phyloP scores from a whole-genome alignment of 1,140 invertebrate species.

The Kradibia gibbosae region DNA sequence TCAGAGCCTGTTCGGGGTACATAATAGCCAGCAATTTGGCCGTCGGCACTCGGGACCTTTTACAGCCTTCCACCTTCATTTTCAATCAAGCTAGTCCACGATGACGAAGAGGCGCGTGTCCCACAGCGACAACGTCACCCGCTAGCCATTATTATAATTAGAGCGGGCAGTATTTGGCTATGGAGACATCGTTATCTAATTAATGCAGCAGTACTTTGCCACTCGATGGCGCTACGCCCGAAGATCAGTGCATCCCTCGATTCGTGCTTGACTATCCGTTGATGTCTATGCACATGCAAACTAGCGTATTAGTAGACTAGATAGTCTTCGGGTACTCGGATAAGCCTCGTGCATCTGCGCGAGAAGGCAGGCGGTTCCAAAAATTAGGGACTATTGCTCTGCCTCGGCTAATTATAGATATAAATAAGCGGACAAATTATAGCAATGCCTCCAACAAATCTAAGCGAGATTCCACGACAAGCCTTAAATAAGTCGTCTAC shows the following conservation, averaged over 20 bases:
- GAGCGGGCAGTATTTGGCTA: conserved; percentile 62
- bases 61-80: background rate
- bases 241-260: background rate
- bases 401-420: background rate
- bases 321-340: too few relatives aligned
- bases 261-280: too few relatives aligned
- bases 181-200: conserved; percentile 66
- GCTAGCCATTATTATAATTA: conserved; percentile 60
- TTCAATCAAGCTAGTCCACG: background rate
- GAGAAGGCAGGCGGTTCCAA: background rate
- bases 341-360: background rate
- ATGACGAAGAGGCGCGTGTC: background rate
- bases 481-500: background rate
- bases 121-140: conserved; percentile 43
- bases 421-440: too few relatives aligned
- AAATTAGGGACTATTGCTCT: background rate
- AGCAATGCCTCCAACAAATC: background rate
- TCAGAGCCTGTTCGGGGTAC: too few relatives aligned
- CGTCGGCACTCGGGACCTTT: background rate
- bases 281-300: too few relatives aligned
- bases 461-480: background rate
- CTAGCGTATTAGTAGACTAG: too few relatives aligned
- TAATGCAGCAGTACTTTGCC: conserved; percentile 65
- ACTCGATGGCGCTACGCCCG: conserved; percentile 59
- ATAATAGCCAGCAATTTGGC: background rate